A percentile compares a stretch with the other conserved stretches of the same genome.
These are phyloP conservation scores for Ormyrus thymus DNA, from an alignment of 2,888 invertebrate genomes.

Conservation along the genomic window DNA sequence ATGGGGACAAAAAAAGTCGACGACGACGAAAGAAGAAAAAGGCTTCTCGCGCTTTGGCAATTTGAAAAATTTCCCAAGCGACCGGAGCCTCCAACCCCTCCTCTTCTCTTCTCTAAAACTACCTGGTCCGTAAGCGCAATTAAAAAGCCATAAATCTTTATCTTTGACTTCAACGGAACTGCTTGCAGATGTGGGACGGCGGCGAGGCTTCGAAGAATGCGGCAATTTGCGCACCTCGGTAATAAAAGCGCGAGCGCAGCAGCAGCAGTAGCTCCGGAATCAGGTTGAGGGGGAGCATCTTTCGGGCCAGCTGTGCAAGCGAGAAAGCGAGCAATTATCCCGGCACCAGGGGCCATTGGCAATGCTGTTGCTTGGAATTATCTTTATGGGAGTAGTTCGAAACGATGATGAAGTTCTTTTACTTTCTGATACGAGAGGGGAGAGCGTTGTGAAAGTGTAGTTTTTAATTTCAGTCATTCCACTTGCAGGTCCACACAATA, in stretches of 20 bases:
- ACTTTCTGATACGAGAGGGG: no score
- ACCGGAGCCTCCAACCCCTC: no score
- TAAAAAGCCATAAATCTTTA: constrained; percentile 50
- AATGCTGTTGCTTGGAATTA: constrained; percentile 28
- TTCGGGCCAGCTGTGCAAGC: constrained; percentile 25
- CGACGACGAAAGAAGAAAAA: background rate
- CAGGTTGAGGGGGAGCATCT: background rate
- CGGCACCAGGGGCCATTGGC: background rate
- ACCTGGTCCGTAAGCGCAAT: constrained; percentile 31
- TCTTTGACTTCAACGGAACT: constrained; percentile 29
- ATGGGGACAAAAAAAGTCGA: background rate
- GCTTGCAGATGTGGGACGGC: constrained; percentile 30
- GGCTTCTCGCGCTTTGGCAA: background rate
- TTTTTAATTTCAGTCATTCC: no score
- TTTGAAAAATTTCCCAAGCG: constrained; percentile 31
- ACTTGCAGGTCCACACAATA: background rate
- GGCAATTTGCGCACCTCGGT: constrained; percentile 15
- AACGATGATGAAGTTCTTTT: background rate
- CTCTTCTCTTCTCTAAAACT: background rate
- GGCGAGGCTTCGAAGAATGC: constrained; percentile 36
- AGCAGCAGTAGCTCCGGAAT: background rate
- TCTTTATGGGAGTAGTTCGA: constrained; percentile 17
- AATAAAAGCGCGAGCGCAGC: constrained; percentile 16
- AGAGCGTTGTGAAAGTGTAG: no score
- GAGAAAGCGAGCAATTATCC: constrained; percentile 37